Evolutionary conservation across 1,140 invertebrate genomes (phyloP).

Genomic region (Sycophaga agraensis): DNA sequence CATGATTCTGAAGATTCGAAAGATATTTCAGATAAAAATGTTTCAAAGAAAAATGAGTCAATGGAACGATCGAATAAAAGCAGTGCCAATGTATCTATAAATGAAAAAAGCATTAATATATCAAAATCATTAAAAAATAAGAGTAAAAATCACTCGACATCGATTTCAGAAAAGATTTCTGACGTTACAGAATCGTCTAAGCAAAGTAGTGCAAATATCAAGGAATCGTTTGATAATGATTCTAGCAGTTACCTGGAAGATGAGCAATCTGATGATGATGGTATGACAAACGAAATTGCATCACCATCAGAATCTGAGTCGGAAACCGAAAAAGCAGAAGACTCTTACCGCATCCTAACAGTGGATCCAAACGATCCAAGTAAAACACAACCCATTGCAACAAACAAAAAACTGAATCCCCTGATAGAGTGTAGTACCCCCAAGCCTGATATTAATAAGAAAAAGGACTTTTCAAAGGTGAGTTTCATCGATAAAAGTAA

Average conservation of each 20-base stretch:
- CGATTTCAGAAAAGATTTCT: neutral
- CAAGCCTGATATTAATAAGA: constrained; percentile 11
- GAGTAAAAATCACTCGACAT: neutral
- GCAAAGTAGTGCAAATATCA: too few species aligned
- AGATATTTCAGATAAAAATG: neutral
- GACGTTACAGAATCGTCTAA: neutral
- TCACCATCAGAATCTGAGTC: constrained; percentile 12
- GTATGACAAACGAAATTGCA: neutral
- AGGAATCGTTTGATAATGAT: too few species aligned
- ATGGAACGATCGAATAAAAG: neutral
- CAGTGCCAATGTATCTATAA: neutral
- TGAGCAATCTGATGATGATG: too few species aligned
- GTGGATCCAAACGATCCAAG: neutral
- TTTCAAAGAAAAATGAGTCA: neutral
- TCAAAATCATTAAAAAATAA: constrained; percentile 9
- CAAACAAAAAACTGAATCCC: constrained; percentile 3
- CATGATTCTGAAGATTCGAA: neutral
- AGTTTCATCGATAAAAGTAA: neutral
- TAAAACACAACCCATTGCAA: neutral
- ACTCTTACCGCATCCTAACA: constrained; percentile 15
- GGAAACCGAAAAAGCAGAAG: neutral
- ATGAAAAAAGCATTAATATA: neutral
- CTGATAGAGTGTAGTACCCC: constrained; percentile 34
- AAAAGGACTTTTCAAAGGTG: neutral
- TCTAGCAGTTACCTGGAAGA: too few species aligned